These are phyloP conservation scores for Lasioglossum calceatum DNA, from an alignment of 2,888 invertebrate genomes.

Conservation along the genomic window DNA sequence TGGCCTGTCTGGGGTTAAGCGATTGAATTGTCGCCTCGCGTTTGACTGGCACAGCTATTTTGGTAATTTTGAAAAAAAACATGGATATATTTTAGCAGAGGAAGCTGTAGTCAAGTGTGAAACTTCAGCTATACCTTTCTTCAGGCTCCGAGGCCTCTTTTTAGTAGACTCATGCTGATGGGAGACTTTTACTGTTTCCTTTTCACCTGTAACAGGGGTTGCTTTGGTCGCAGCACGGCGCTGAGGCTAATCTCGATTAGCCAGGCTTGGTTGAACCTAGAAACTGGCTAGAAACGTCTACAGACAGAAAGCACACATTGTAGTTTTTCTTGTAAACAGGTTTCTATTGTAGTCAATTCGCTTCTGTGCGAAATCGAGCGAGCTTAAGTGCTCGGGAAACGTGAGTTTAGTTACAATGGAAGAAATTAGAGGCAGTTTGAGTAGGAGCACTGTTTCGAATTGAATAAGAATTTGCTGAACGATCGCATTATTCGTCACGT, in stretches of 20 bases:
- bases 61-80: not conserved
- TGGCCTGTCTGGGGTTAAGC: not conserved
- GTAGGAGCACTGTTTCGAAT: not conserved
- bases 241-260: not conserved
- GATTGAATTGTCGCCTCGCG: not conserved
- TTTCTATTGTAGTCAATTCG: not conserved
- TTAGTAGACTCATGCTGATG: not conserved
- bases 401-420: not conserved
- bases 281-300: not conserved
- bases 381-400: too few species aligned
- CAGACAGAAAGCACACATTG: not conserved
- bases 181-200: not conserved
- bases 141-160: not conserved
- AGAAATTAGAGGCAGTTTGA: not conserved
- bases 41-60: conserved; percentile 26
- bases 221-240: not conserved
- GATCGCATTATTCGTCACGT: too few species aligned
- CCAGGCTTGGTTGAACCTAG: not conserved
- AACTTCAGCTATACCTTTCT: not conserved
- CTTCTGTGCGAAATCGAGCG: not conserved
- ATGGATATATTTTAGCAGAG: not conserved
- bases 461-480: too few species aligned
- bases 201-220: not conserved
- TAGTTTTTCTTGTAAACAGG: not conserved
- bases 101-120: not conserved